phyloP scores from a whole-genome alignment of 2,113 vertebrate genomes.

The Seriola aureovittata region DNA sequence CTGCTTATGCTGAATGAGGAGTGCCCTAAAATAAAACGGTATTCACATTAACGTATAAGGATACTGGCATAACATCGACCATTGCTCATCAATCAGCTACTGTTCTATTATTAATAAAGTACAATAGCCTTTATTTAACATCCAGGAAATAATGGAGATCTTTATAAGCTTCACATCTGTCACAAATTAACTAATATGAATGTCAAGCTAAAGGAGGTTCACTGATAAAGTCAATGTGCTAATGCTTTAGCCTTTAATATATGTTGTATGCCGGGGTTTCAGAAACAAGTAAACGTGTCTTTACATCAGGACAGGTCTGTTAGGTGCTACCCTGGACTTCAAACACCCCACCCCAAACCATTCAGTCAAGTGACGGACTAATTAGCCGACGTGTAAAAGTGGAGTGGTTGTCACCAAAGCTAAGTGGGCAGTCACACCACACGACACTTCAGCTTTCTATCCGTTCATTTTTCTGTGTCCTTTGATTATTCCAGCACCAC shows the following conservation, averaged over 20 bases:
- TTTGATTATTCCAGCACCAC: neutral
- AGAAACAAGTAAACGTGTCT: neutral
- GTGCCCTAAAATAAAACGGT: neutral
- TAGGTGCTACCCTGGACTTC: neutral
- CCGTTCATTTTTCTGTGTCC: neutral
- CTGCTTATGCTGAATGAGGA: no score
- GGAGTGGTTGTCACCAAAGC: conserved; percentile 49
- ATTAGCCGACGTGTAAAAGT: conserved; percentile 40
- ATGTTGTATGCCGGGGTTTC: neutral
- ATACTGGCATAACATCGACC: neutral
- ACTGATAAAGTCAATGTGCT: conserved; percentile 15
- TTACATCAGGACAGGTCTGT: neutral
- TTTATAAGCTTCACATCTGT: conserved; percentile 25
- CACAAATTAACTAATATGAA: neutral
- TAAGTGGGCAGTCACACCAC: conserved; percentile 48
- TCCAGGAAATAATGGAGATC: no score
- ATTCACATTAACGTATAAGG: neutral
- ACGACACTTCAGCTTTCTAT: conserved; percentile 28
- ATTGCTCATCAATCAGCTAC: neutral
- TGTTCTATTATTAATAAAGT: neutral
- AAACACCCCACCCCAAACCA: neutral
- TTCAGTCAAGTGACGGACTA: neutral
- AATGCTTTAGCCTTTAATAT: neutral
- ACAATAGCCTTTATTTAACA: neutral
- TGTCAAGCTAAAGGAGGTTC: neutral